phyloP scores from a whole-genome alignment of 2,113 vertebrate genomes.

The Drymodes brunneopygia region DNA sequence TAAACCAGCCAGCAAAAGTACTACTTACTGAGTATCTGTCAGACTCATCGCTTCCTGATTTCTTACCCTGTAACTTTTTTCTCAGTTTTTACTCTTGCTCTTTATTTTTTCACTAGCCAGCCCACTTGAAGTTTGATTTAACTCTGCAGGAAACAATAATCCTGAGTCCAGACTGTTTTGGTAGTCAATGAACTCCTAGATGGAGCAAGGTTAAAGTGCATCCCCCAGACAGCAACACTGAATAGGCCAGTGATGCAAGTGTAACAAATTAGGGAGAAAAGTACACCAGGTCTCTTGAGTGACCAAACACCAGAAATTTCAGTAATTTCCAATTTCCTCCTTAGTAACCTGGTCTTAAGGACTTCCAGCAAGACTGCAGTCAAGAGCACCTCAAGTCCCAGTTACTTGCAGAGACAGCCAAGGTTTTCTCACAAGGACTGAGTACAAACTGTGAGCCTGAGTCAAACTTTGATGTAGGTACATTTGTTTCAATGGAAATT shows the following conservation, averaged over 20 bases:
- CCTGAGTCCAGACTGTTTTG: background rate
- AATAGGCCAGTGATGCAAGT: background rate
- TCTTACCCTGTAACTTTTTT: background rate
- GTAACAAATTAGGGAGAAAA: background rate
- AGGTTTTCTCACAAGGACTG: background rate
- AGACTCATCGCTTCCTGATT: background rate
- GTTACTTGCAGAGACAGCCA: background rate
- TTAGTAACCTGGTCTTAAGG: background rate
- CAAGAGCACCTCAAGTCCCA: background rate
- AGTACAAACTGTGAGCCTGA: background rate
- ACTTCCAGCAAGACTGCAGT: background rate
- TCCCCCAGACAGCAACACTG: background rate
- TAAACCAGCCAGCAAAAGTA: background rate
- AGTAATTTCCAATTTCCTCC: background rate
- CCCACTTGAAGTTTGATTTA: background rate
- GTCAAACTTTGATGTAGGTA: fast-evolving
- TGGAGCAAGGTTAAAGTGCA: background rate
- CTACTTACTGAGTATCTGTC: background rate
- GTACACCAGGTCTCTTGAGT: background rate
- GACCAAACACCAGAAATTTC: background rate
- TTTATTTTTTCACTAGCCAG: background rate
- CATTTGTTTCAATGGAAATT: background rate
- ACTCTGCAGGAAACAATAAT: background rate
- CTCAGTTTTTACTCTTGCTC: background rate
- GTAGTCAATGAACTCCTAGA: background rate